Evolutionary conservation across 2,113 vertebrate genomes (phyloP).

Genomic region (Neotoma lepida): DNA sequence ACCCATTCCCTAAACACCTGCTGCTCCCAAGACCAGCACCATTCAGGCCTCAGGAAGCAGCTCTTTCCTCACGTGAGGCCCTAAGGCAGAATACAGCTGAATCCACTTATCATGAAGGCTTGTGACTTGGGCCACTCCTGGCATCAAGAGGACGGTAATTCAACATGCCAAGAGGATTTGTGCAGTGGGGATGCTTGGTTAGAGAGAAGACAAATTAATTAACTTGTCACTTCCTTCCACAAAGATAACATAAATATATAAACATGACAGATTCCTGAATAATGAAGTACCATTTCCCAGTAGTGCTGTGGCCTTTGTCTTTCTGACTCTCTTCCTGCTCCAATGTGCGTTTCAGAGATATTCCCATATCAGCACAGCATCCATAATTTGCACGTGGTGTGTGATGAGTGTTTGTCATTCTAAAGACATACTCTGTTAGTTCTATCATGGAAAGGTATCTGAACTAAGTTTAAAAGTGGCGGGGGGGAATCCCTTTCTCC

Average conservation of each 20-base stretch:
- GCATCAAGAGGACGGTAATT: not conserved
- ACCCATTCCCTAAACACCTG: not conserved
- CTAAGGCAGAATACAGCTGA: not conserved
- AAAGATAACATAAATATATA: conserved; percentile 29
- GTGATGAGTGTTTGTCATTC: not conserved
- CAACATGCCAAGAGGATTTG: not conserved
- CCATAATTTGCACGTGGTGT: not conserved
- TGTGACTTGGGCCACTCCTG: not conserved
- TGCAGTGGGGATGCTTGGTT: not conserved
- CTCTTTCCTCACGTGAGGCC: not conserved
- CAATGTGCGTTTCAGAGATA: conserved; percentile 23
- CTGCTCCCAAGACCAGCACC: not conserved
- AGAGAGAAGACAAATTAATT: conserved; percentile 44
- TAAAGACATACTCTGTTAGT: not conserved
- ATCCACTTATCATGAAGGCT: not conserved
- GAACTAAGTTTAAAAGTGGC: not conserved
- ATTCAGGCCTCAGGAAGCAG: not conserved
- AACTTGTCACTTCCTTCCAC: conserved; percentile 47
- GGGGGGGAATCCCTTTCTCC: not conserved
- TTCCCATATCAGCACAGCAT: not conserved
- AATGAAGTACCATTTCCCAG: conserved; percentile 32
- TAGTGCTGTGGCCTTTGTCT: not conserved
- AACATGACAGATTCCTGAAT: conserved; percentile 45
- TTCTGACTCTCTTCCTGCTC: not conserved
- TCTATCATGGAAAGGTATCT: not conserved